Percentiles rank a stretch among this genome's conserved stretches.
phyloP scores from a whole-genome alignment of 2,888 invertebrate species.

The Erebia palarica region DNA sequence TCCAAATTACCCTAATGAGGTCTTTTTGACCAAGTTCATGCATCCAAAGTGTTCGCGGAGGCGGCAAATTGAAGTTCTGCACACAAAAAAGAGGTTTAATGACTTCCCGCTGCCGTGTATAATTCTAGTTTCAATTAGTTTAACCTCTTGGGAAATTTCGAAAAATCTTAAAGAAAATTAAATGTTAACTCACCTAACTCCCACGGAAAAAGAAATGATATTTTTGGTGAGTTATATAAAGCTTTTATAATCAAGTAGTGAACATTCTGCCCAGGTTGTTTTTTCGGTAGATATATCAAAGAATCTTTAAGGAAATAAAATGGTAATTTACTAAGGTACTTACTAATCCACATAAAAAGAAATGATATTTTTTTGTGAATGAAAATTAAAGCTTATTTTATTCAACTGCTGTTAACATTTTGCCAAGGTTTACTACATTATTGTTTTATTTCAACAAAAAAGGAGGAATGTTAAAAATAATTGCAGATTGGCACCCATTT shows the following conservation, averaged over 20 bases:
- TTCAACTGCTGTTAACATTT: no score
- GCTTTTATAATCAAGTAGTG: no score
- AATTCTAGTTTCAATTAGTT: not conserved
- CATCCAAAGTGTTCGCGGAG: not conserved
- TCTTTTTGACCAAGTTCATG: not conserved
- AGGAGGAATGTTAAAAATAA: no score
- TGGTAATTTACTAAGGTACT: not conserved
- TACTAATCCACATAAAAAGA: not conserved
- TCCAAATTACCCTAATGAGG: not conserved
- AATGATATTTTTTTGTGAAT: not conserved
- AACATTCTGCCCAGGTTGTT: no score
- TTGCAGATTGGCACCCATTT: no score
- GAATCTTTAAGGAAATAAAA: not conserved
- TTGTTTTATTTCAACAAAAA: no score
- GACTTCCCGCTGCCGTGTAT: not conserved
- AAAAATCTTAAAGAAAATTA: not conserved
- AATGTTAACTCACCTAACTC: not conserved
- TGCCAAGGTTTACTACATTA: no score
- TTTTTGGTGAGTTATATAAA: not conserved
- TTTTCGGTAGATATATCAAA: not conserved
- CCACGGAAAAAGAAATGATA: not conserved
- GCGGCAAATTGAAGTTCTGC: not conserved
- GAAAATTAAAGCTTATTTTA: not conserved
- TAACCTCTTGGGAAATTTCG: not conserved
- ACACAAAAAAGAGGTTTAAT: conserved; percentile 3